phyloP scores from a whole-genome alignment of 1,140 invertebrate genomes.

The Latrodectus geometricus region DNA sequence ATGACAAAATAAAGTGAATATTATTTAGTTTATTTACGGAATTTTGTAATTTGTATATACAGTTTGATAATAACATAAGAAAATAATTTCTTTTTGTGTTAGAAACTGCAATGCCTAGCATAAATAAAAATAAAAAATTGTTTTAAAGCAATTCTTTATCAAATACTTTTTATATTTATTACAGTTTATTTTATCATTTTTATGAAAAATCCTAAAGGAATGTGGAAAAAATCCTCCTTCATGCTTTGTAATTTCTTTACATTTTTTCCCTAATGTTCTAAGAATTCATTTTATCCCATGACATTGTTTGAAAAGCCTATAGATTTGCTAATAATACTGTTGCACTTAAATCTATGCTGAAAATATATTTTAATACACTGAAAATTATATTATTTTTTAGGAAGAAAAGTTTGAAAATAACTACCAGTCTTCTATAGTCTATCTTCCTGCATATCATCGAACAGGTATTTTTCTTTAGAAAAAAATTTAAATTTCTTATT shows the following conservation, averaged over 20 bases:
- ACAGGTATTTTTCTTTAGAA: conserved; percentile 7
- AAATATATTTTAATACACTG: not conserved
- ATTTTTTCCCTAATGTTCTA: not conserved
- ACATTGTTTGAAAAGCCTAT: not conserved
- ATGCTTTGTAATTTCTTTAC: too few relatives aligned
- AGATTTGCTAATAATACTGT: not conserved
- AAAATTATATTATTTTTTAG: not conserved
- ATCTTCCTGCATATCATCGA: conserved; percentile 53
- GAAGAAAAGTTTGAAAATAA: conserved; percentile 47
- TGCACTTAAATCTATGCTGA: not conserved
- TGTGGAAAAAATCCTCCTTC: not conserved
- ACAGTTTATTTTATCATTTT: not conserved
- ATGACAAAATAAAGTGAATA: too few relatives aligned
- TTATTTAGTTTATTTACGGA: too few relatives aligned
- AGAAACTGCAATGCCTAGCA: too few relatives aligned
- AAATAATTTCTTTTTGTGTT: too few relatives aligned
- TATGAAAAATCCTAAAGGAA: not conserved
- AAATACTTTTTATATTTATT: not conserved
- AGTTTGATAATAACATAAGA: too few relatives aligned
- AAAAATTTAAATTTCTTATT: too few relatives aligned
- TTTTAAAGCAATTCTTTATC: too few relatives aligned
- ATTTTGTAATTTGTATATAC: too few relatives aligned
- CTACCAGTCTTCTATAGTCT: conserved; percentile 48
- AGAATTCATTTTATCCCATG: not conserved
- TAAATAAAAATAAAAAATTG: too few relatives aligned